A percentile compares a stretch with the other conserved stretches of the same genome.
Conservation (phyloP, 2,113 vertebrate genomes). For the Proterorhinus semilunaris region DNA sequence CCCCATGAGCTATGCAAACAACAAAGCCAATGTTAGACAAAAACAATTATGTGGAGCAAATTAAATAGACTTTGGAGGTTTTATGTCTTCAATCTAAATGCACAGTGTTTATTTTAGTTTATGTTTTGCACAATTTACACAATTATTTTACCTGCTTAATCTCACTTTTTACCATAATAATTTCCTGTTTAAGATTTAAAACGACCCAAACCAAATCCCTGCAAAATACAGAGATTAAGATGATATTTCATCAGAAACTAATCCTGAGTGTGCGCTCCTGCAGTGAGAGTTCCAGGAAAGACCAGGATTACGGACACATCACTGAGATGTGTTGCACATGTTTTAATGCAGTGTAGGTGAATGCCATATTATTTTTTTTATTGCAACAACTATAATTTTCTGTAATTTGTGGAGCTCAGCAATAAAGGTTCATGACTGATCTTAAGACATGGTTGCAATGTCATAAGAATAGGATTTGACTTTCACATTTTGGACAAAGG, state of each 20-base stretch:
- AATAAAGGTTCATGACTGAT: too few relatives aligned
- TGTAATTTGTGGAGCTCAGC: background rate
- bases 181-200: conserved; percentile 46
- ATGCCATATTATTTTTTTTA: background rate
- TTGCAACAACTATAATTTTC: background rate
- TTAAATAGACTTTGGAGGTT: background rate
- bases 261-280: conserved; percentile 43
- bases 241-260: conserved; percentile 54
- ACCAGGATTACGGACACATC: conserved; percentile 7
- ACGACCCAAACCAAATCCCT: conserved; percentile 37
- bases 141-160: conserved; percentile 52
- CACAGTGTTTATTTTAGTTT: conserved; percentile 6
- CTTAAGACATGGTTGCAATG: too few relatives aligned
- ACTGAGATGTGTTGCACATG: conserved; percentile 8
- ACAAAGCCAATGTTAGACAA: conserved; percentile 12
- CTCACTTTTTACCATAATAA: conserved; percentile 38
- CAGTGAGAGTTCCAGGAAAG: conserved; percentile 33
- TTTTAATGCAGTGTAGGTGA: background rate
- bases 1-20: conserved; percentile 11
- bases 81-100: background rate
- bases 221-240: conserved; percentile 48
- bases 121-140: conserved; percentile 40
- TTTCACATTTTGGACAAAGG: too few relatives aligned
- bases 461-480: too few relatives aligned
- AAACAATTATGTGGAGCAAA: conserved; percentile 10